Conservation (phyloP, 2,888 invertebrate species). For the Ophion obscuratus region DNA sequence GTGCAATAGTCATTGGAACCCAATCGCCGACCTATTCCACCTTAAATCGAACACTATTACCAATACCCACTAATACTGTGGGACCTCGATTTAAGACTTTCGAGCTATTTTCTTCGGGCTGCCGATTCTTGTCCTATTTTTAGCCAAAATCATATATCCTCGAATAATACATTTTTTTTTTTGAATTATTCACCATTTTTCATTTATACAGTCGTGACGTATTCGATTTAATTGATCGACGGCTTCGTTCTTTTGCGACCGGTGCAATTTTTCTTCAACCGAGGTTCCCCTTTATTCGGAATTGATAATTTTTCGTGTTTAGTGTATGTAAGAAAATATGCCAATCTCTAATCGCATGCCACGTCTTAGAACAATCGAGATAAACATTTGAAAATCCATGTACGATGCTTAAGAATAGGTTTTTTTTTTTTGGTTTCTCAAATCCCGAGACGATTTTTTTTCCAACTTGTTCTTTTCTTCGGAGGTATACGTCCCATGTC, state of each 20-base stretch:
- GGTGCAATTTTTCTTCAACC: background rate
- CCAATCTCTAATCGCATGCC: slow-evolving; percentile 34
- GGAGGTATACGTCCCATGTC: slow-evolving; percentile 75
- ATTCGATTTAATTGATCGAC: too few species aligned
- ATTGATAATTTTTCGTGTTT: slow-evolving; percentile 20
- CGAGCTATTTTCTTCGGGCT: background rate
- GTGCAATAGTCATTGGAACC: background rate
- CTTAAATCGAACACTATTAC: background rate
- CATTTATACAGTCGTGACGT: background rate
- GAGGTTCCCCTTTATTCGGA: slow-evolving; percentile 12
- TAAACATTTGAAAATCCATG: slow-evolving; percentile 56
- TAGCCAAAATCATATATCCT: too few species aligned
- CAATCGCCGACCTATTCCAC: background rate
- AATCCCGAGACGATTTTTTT: background rate
- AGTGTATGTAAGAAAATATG: slow-evolving; percentile 10
- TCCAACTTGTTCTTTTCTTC: slow-evolving; percentile 9
- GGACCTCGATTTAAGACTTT: slow-evolving; percentile 1
- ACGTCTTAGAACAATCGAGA: slow-evolving; percentile 59
- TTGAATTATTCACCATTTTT: background rate
- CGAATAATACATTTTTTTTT: too few species aligned
- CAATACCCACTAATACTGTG: background rate
- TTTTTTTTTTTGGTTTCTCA: slow-evolving; percentile 40
- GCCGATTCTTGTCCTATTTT: too few species aligned
- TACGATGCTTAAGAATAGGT: slow-evolving; percentile 72
- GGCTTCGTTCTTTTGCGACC: background rate